phyloP scores from a whole-genome alignment of 1,140 invertebrate genomes.

The Intoshia linei region DNA sequence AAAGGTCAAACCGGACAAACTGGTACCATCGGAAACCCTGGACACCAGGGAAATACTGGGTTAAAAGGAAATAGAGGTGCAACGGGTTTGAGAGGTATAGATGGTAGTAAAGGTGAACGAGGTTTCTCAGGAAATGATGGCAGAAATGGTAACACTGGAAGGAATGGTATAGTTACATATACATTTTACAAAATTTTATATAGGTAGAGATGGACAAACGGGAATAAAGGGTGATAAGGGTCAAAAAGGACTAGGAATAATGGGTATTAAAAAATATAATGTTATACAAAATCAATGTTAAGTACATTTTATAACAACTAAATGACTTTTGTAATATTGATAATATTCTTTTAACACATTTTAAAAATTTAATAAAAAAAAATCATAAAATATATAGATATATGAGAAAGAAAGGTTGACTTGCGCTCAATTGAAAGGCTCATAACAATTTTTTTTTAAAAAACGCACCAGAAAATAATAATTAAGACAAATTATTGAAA shows the following conservation, averaged over 20 bases:
- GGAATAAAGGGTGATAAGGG: neutral
- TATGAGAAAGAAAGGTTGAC: too few relatives aligned
- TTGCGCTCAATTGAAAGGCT: too few relatives aligned
- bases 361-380: too few relatives aligned
- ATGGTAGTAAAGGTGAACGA: neutral
- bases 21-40: conserved; percentile 1
- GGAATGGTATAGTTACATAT: neutral
- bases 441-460: too few relatives aligned
- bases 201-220: neutral
- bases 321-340: neutral
- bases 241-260: too few relatives aligned
- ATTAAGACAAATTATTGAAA: too few relatives aligned
- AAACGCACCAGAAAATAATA: too few relatives aligned
- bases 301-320: too few relatives aligned
- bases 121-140: conserved; percentile 1
- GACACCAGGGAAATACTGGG: neutral
- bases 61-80: neutral
- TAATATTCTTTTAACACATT: neutral
- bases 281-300: too few relatives aligned
- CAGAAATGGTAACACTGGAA: neutral
- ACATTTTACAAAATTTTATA: neutral
- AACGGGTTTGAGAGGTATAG: too few relatives aligned
- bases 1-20: neutral
- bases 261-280: too few relatives aligned
- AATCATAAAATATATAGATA: too few relatives aligned